Percentiles rank a stretch among this genome's conserved stretches.
Evolutionary conservation across 2,113 vertebrate genomes (phyloP).

Genomic region (Microtus ochrogaster): DNA sequence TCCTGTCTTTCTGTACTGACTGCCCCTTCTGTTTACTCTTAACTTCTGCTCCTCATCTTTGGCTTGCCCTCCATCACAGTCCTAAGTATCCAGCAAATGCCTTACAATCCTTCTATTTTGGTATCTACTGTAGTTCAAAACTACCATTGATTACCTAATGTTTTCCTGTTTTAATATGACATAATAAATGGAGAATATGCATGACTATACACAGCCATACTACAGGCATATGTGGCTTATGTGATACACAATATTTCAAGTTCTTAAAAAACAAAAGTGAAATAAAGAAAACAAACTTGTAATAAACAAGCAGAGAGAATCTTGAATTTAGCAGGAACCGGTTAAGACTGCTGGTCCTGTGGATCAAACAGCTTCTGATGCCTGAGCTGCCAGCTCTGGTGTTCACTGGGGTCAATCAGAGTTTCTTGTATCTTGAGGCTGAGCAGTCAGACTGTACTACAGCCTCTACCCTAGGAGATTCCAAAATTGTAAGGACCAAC

Average conservation of each 20-base stretch:
- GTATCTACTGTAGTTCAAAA: not conserved
- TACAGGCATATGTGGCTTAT: too few species aligned
- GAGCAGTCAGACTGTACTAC: not conserved
- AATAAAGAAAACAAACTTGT: not conserved
- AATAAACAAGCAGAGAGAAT: not conserved
- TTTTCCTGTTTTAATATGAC: constrained; percentile 8
- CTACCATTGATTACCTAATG: not conserved
- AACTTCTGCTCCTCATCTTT: not conserved
- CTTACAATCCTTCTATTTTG: not conserved
- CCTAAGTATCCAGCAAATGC: not conserved
- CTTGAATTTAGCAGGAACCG: not conserved
- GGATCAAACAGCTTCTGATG: not conserved
- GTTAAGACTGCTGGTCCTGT: not conserved
- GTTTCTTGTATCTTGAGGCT: not conserved
- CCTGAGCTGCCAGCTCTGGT: not conserved
- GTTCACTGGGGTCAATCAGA: not conserved
- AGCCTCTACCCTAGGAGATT: not conserved
- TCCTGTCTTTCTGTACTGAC: not conserved
- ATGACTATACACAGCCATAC: not conserved
- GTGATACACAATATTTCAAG: not conserved
- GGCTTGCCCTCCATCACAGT: not conserved
- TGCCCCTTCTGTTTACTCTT: not conserved
- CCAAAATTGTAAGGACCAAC: not conserved
- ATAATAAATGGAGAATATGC: not conserved
- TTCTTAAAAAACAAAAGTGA: not conserved